Conservation (phyloP, 2,888 invertebrate species). For the Luperina nickerlii region DNA sequence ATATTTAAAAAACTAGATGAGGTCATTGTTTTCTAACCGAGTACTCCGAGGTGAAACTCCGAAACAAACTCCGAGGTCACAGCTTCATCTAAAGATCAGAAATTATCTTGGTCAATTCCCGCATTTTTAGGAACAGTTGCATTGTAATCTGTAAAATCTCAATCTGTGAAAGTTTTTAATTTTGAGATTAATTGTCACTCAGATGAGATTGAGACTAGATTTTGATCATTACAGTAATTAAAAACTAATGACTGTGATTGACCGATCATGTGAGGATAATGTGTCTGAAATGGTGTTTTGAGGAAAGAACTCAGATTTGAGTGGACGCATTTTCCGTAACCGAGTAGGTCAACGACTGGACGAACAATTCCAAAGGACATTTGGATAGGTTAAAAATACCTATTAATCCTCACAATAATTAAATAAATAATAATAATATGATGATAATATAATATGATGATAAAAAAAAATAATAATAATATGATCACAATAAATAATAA, state of each 20-base stretch:
- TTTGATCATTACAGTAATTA: neutral
- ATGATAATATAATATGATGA: neutral
- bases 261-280: neutral
- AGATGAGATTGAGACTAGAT: neutral
- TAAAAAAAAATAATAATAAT: neutral
- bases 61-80: neutral
- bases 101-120: neutral
- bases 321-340: neutral
- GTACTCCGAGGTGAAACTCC: neutral
- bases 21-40: neutral
- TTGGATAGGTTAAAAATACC: neutral
- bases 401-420: neutral
- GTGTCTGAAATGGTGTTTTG: neutral
- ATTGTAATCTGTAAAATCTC: neutral
- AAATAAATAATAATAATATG: neutral
- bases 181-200: neutral
- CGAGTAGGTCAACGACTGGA: neutral
- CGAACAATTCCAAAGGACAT: neutral
- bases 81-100: neutral
- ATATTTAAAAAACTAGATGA: neutral
- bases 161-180: neutral
- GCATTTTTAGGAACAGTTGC: neutral
- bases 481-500: neutral
- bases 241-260: neutral
- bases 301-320: neutral